Percentiles rank a stretch among this genome's conserved stretches.
phyloP scores from a whole-genome alignment of 2,888 invertebrate species.

The Gerris lacustris region DNA sequence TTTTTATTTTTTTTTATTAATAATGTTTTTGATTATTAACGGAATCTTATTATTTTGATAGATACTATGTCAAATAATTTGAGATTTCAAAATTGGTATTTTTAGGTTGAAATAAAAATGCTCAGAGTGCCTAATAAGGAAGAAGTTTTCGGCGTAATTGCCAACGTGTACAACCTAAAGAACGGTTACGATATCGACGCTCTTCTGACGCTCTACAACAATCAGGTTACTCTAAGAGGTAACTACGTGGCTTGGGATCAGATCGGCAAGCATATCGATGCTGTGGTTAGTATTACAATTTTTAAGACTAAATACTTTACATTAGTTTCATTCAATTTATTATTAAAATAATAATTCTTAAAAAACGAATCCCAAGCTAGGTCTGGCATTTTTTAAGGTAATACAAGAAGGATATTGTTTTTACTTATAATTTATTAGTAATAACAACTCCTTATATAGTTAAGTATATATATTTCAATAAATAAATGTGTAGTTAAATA shows the following conservation, averaged over 20 bases:
- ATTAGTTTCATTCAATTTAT: too few relatives aligned
- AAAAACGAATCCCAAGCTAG: too few relatives aligned
- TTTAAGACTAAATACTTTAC: neutral
- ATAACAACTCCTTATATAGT: too few relatives aligned
- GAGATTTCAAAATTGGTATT: neutral
- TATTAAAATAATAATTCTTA: too few relatives aligned
- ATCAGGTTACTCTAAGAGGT: slow-evolving; percentile 23
- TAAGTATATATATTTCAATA: too few relatives aligned
- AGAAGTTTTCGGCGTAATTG: slow-evolving; percentile 23
- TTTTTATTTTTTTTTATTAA: too few relatives aligned
- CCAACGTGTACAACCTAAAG: slow-evolving; percentile 23
- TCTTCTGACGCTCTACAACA: slow-evolving; percentile 23
- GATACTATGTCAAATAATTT: too few relatives aligned
- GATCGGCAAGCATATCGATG: slow-evolving; percentile 21
- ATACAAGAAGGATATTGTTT: neutral
- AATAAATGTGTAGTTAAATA: too few relatives aligned
- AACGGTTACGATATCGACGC: slow-evolving; percentile 26
- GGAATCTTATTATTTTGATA: too few relatives aligned
- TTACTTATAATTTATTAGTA: too few relatives aligned
- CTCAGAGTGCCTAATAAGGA: slow-evolving; percentile 22
- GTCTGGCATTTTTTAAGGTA: neutral
- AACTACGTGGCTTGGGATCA: slow-evolving; percentile 21
- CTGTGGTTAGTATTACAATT: slow-evolving; percentile 18
- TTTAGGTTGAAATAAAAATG: slow-evolving; percentile 27
- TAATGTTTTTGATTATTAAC: too few relatives aligned